These are phyloP conservation scores for Glossophaga mutica DNA, from an alignment of 2,797 vertebrate genomes.

Conservation along the genomic window DNA sequence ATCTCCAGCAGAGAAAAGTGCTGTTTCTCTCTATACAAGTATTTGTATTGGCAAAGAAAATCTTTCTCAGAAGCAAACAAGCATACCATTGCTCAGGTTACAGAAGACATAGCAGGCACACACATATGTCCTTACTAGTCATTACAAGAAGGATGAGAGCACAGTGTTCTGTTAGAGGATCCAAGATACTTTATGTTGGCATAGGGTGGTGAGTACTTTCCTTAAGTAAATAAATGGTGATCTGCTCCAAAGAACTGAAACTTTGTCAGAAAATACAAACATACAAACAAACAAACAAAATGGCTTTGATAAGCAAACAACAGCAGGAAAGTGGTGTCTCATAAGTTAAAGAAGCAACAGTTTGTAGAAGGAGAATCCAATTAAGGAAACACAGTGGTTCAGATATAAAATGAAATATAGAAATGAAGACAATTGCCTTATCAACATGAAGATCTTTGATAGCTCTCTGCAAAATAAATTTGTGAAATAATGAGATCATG, in stretches of 20 bases:
- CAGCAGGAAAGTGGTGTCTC: neutral
- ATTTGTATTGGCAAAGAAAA: neutral
- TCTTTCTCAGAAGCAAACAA: neutral
- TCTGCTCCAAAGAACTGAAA: neutral
- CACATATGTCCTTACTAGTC: accelerated
- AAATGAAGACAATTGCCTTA: neutral
- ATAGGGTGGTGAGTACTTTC: neutral
- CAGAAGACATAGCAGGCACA: too few relatives aligned
- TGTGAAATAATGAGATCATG: neutral
- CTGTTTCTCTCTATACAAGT: neutral
- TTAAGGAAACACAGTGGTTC: neutral
- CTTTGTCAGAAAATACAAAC: neutral
- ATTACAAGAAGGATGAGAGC: neutral
- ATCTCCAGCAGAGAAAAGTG: neutral
- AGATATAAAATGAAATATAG: neutral
- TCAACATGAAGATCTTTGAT: neutral
- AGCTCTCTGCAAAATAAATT: neutral
- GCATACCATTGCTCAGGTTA: neutral
- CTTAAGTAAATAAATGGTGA: neutral
- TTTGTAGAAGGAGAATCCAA: neutral
- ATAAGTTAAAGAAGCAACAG: neutral
- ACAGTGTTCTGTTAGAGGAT: neutral
- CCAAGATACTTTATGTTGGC: neutral
- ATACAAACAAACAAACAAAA: neutral
- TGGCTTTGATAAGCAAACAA: neutral